A percentile compares a stretch with the other conserved stretches of the same genome.
Conservation (phyloP, 2,113 vertebrate genomes). For the Psittacara wagleri region DNA sequence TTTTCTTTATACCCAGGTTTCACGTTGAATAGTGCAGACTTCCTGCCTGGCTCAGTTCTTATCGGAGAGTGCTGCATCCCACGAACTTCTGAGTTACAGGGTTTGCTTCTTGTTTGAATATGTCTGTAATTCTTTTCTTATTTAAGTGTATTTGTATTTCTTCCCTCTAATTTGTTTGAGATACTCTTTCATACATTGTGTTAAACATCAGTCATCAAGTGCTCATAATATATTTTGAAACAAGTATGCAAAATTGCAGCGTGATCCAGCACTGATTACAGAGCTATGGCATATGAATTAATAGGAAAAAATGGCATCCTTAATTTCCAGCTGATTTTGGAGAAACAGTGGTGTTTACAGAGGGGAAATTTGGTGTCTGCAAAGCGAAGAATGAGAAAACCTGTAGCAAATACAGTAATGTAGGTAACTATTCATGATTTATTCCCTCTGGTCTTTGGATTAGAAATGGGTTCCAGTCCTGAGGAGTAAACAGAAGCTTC, state of each 20-base stretch:
- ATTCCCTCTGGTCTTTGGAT: not conserved
- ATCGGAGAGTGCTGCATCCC: not conserved
- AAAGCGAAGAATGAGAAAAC: constrained; percentile 9
- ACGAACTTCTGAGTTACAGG: not conserved
- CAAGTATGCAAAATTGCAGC: constrained; percentile 37
- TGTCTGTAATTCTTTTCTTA: not conserved
- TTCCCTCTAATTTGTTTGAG: constrained; percentile 50
- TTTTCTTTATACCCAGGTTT: not conserved
- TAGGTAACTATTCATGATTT: not conserved
- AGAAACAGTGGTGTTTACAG: constrained; percentile 38
- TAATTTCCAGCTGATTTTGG: constrained; percentile 60
- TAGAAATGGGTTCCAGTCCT: not conserved
- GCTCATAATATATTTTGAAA: constrained; percentile 46
- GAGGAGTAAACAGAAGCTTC: not conserved
- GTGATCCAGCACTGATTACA: constrained; percentile 54
- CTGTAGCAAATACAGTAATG: not conserved
- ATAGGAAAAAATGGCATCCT: constrained; percentile 55
- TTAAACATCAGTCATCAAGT: constrained; percentile 49
- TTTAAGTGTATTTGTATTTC: constrained; percentile 9
- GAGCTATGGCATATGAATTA: constrained; percentile 46
- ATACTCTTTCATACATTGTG: constrained; percentile 25
- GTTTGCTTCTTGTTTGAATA: not conserved
- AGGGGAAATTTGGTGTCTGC: not conserved
- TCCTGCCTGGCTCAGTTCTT: not conserved
- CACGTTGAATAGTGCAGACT: not conserved